Evolutionary conservation across 1,140 invertebrate genomes (phyloP), one percentile per base, ranked within the genome.

Genomic region (Helicoverpa armigera): DNA sequence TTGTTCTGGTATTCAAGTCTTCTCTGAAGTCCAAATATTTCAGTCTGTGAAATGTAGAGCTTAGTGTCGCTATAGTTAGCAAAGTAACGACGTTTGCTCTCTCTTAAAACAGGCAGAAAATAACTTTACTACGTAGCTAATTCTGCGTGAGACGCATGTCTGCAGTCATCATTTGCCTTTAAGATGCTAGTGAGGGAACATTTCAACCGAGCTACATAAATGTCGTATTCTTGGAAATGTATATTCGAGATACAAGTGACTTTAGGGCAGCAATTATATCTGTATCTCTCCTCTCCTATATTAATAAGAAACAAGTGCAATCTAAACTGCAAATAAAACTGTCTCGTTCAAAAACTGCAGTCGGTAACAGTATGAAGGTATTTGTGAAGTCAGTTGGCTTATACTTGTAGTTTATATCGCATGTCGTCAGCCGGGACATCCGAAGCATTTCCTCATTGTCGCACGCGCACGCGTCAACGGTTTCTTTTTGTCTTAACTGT

Each of bases 391-490:
- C 23, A 11, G 43, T 50, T 69, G 35, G 11, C 14, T 16, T 16
- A 18, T 7, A 43, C 2, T 10, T 50, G 35, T 67, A 16, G 61
- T 65, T 50, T 63, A 56, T 56, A 31, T 63, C 80, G 74, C 75
- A 56, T 82, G 74, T 78, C 75, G 70, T 72, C 48, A 29, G 78
- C 67, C 75, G 75, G 76, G 88, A 86, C 86, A 90, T 89, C 85
- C 83, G 72, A 83, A 81, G 88, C 80, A 90, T 89, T 89, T 91
- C 88, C 90, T 91, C 86, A 89, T 87, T 88, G 88, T 83, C 84
- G 86, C 89, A 87, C 86, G 87, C 86, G 88, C 87, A 81, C 65
- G 75, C 72, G 65, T 54, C 83, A 58, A 74, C 35, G 72, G 77
- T 85, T 89, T 86, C 83, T 89, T 89, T 87, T 87, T 88, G 82